Base-by-base conservation (phyloP, 2,113 vertebrate species). In the Monopterus albus region DNA sequence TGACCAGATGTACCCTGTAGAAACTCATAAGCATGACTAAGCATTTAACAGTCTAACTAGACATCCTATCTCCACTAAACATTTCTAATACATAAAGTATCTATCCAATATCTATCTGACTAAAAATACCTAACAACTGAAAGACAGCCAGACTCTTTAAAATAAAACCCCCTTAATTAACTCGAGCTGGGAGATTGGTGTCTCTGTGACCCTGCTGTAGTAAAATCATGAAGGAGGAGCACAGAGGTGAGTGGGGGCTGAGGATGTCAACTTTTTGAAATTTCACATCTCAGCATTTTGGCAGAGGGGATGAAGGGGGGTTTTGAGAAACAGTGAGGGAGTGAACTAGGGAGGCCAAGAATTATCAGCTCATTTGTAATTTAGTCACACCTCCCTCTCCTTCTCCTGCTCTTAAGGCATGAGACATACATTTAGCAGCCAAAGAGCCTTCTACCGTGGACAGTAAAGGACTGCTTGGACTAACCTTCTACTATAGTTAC, bases 301-400 rank as follows among this genome's bases (percentile, higher is more conserved):
- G 85, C 83, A 85, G 46, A 31, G 50, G 13, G 31, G 50, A 51
- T 68, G 72, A 69, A 74, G 72, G 65, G 75, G 63, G 79, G 72
- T 84, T 73, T 78, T 79, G 46, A 39, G 61, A 75, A 66, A 75
- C 21, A 11, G 52, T 50, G 73, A 66, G 65, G 61, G 85, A 86
- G 83, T 71, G 60, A 78, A 79, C 75, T 45, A 51, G 18, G 23
- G 64, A 86, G 74, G 83, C 60, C 66, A 62, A 66, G 63, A 82
- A 70, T 81, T 70, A 85, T 79, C 49, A 66, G 81, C 79, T 89
- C 83, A 89, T 90, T 88, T 87, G 83, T 84, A 88, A 86, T 87
- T 79, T 77, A 69, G 85, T 75, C 26, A 61, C 63, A 81, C 55
- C 68, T 62, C 68, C 72, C 53, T 61, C 53, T 26, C 23, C 25